phyloP scores from a whole-genome alignment of 2,113 vertebrate genomes.

The Salvator merianae region DNA sequence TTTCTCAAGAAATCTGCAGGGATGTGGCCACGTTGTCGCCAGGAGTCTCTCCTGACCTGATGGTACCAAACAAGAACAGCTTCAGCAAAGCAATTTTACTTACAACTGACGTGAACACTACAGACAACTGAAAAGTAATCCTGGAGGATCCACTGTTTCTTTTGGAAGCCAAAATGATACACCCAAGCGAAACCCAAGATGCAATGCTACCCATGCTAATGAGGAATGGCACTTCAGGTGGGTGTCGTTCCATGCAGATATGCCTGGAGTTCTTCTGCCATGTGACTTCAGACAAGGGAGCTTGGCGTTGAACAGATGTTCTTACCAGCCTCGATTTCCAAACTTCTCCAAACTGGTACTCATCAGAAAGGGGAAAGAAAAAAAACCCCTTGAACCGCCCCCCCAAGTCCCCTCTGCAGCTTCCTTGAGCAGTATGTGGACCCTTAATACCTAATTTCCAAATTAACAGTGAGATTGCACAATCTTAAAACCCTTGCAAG shows the following conservation, averaged over 20 bases:
- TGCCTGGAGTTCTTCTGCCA: too few relatives aligned
- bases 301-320: neutral
- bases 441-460: neutral
- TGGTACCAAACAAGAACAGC: too few relatives aligned
- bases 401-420: neutral
- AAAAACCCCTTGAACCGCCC: neutral
- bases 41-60: too few relatives aligned
- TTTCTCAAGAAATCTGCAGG: too few relatives aligned
- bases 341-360: neutral
- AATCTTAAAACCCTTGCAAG: neutral
- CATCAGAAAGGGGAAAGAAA: too few relatives aligned
- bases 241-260: too few relatives aligned
- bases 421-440: neutral
- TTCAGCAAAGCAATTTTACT: neutral
- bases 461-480: neutral
- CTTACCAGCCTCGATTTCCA: neutral
- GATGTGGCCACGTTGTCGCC: too few relatives aligned
- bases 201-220: too few relatives aligned
- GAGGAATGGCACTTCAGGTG: too few relatives aligned
- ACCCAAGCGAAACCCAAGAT: neutral
- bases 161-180: neutral
- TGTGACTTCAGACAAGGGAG: too few relatives aligned
- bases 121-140: constrained; percentile 28
- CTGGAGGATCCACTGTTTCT: constrained; percentile 56
- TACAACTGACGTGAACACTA: constrained; percentile 42